These are phyloP conservation scores for Parnassius orleans DNA, from an alignment of 2,888 invertebrate species.

Conservation along the genomic window DNA sequence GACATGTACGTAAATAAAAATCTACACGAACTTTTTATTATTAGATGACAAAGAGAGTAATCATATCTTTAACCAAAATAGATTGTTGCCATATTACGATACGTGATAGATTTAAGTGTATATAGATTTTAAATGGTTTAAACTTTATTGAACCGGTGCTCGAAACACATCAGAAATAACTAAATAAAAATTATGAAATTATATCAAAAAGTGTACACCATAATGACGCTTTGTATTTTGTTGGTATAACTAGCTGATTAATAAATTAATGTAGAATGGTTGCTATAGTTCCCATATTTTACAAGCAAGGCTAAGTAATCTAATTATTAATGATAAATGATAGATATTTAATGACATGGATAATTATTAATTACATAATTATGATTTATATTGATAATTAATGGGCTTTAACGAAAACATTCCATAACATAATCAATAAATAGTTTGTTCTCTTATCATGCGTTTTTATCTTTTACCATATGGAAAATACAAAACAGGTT, in stretches of 20 bases:
- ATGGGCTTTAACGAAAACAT: constrained; percentile 57
- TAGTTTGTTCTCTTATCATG: neutral
- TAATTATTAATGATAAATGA: constrained; percentile 1
- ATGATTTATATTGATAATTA: constrained; percentile 30
- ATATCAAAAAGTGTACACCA: constrained; percentile 41
- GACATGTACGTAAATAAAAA: too few relatives aligned
- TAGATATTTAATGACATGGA: too few relatives aligned
- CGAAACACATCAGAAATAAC: constrained; percentile 62
- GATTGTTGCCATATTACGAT: constrained; percentile 69
- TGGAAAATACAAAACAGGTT: too few relatives aligned
- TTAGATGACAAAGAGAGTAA: constrained; percentile 28
- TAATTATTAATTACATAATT: too few relatives aligned
- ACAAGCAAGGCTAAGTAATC: constrained; percentile 12
- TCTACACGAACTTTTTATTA: too few relatives aligned
- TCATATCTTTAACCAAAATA: constrained; percentile 61
- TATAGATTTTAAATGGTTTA: constrained; percentile 47
- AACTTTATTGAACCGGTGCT: constrained; percentile 66
- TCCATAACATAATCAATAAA: constrained; percentile 40
- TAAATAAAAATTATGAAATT: constrained; percentile 40
- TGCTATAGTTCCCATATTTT: constrained; percentile 22
- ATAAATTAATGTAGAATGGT: constrained; percentile 41
- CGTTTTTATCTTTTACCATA: neutral
- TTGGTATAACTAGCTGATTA: constrained; percentile 37
- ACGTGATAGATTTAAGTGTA: constrained; percentile 52
- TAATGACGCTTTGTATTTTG: constrained; percentile 25